Evolutionary conservation across 2,113 vertebrate genomes (phyloP).

Genomic region (Murina feae): DNA sequence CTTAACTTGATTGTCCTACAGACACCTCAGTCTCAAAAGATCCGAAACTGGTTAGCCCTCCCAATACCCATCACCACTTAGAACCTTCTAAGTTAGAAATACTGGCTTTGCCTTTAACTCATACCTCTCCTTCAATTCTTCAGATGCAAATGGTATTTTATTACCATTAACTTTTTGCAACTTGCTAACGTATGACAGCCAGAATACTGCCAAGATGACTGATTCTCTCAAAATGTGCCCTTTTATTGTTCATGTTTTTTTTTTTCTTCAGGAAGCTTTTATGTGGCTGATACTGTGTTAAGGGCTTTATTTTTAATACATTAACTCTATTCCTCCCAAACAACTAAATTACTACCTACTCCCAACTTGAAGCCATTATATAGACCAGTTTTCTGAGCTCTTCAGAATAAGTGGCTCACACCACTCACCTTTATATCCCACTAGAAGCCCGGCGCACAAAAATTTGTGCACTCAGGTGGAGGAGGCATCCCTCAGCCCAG

Average conservation of each 20-base stretch:
- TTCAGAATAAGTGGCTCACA: conserved; percentile 7
- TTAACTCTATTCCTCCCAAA: background rate
- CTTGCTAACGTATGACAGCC: background rate
- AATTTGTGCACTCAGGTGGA: too few relatives aligned
- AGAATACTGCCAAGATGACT: background rate
- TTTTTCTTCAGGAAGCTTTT: background rate
- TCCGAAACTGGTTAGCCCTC: conserved; percentile 1
- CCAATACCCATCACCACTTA: background rate
- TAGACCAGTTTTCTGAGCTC: background rate
- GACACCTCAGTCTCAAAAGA: background rate
- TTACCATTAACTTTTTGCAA: background rate
- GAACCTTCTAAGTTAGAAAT: conserved; percentile 35
- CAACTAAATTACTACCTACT: background rate
- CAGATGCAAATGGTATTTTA: background rate
- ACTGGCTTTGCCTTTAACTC: background rate
- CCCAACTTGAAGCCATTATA: background rate
- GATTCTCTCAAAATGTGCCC: background rate
- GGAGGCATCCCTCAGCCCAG: too few relatives aligned
- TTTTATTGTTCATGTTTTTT: background rate
- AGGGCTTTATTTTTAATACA: conserved; percentile 32
- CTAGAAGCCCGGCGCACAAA: too few relatives aligned
- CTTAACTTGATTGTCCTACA: background rate
- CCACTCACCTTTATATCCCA: background rate
- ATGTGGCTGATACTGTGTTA: background rate
- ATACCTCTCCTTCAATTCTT: conserved; percentile 14